Percentiles rank a stretch among this genome's conserved stretches.
These are phyloP conservation scores for Pseudomyrmex dendroicus DNA, from an alignment of 1,140 invertebrate genomes.

Conservation along the genomic window DNA sequence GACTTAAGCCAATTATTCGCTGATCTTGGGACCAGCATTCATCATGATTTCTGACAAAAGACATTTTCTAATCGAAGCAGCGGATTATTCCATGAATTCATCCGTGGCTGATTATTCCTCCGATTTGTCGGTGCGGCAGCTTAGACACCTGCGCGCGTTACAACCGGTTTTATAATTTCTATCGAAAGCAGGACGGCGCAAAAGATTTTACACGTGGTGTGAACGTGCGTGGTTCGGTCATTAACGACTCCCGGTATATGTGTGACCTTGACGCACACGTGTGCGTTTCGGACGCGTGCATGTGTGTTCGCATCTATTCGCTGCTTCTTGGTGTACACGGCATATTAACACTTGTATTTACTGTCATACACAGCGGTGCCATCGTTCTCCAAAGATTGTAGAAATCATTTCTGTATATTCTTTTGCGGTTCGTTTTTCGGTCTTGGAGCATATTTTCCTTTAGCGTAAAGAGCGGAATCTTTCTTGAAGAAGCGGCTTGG, in stretches of 20 bases:
- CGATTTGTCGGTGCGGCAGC: conserved; percentile 1
- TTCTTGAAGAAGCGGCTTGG: not conserved
- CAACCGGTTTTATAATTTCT: conserved; percentile 69
- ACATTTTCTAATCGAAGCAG: not conserved
- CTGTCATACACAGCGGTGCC: conserved; percentile 1
- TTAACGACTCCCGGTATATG: conserved; percentile 40
- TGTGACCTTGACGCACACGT: conserved; percentile 63
- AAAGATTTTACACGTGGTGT: conserved; percentile 66
- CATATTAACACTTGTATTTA: conserved; percentile 38
- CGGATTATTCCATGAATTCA: not conserved
- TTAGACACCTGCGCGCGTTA: conserved; percentile 13
- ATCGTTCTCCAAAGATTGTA: conserved; percentile 1
- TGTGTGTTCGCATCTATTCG: conserved; percentile 47
- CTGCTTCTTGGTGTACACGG: conserved; percentile 41
- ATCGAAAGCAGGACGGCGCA: conserved; percentile 60
- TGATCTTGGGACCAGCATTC: no score
- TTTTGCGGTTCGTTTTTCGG: conserved; percentile 4
- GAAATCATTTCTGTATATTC: conserved; percentile 45
- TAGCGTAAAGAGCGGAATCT: not conserved
- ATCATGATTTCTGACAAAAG: not conserved
- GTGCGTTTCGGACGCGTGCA: conserved; percentile 15
- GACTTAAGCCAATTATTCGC: no score
- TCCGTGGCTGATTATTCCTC: not conserved
- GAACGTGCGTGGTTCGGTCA: conserved; percentile 51
- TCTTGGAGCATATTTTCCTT: not conserved